These are phyloP conservation scores for Stichopus horrens DNA, from an alignment of 53 echinoderm and acorn worm species.

Conservation along the genomic window DNA sequence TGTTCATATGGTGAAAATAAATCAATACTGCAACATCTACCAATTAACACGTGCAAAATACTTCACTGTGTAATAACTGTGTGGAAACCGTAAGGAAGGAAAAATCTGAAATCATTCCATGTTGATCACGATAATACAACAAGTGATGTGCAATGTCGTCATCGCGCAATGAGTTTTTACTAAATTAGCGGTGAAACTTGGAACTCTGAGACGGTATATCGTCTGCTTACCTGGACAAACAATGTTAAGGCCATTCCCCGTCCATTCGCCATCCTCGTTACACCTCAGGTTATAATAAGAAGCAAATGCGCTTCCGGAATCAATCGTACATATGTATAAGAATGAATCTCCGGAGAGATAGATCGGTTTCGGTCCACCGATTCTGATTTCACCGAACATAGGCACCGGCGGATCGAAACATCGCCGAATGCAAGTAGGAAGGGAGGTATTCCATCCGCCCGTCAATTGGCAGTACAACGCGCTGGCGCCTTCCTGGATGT, in stretches of 20 bases:
- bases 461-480: constrained; percentile 38
- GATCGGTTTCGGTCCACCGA: constrained; percentile 8
- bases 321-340: constrained; percentile 2
- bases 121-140: too few relatives aligned
- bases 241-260: constrained; percentile 2
- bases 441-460: constrained; percentile 44
- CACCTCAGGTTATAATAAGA: constrained; percentile 17
- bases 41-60: too few relatives aligned
- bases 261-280: constrained; percentile 18
- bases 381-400: constrained; percentile 38
- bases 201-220: neutral
- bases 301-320: neutral
- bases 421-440: constrained; percentile 46
- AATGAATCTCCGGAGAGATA: constrained; percentile 20
- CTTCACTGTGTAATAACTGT: too few relatives aligned
- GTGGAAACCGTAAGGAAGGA: too few relatives aligned
- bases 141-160: too few relatives aligned
- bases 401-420: constrained; percentile 39
- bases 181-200: too few relatives aligned
- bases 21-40: too few relatives aligned
- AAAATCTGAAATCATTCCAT: too few relatives aligned
- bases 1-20: too few relatives aligned
- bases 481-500: constrained; percentile 45
- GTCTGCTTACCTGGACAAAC: constrained; percentile 28
- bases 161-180: too few relatives aligned